phyloP scores from a whole-genome alignment of 1,140 invertebrate genomes.

The Pogonognathellus flavescens region DNA sequence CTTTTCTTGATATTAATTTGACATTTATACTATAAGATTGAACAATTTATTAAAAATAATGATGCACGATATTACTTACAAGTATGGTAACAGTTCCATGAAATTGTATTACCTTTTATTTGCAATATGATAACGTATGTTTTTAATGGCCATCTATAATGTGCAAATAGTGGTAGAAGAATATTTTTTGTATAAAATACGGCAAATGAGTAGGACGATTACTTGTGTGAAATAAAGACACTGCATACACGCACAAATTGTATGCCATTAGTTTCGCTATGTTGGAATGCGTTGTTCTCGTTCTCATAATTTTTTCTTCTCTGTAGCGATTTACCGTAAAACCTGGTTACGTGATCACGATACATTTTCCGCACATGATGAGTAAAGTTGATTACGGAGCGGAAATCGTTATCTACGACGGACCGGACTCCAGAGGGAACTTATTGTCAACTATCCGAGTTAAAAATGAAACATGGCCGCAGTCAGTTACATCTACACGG shows the following conservation, averaged over 20 bases:
- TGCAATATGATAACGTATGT: too few relatives aligned
- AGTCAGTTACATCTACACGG: conserved; percentile 84
- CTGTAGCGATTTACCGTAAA: conserved; percentile 79
- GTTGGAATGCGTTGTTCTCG: neutral
- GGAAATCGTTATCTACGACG: conserved; percentile 83
- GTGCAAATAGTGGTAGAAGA: too few relatives aligned
- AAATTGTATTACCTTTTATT: too few relatives aligned
- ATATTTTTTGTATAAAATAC: too few relatives aligned
- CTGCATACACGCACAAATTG: too few relatives aligned
- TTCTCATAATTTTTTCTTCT: conserved; percentile 14
- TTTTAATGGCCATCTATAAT: too few relatives aligned
- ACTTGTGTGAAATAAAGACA: too few relatives aligned
- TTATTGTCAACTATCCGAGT: conserved; percentile 79
- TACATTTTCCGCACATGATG: conserved; percentile 84
- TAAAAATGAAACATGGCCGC: conserved; percentile 84
- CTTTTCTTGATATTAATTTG: conserved; percentile 60
- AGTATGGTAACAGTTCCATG: too few relatives aligned
- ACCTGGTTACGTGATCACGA: conserved; percentile 83
- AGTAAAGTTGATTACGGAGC: conserved; percentile 82
- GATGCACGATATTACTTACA: too few relatives aligned
- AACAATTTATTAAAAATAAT: too few relatives aligned
- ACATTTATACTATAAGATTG: too few relatives aligned
- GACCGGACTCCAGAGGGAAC: conserved; percentile 78
- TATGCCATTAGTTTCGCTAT: neutral
- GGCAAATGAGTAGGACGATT: too few relatives aligned